Base-by-base conservation (phyloP, 1,140 invertebrate species). In the Nasonia giraulti region DNA sequence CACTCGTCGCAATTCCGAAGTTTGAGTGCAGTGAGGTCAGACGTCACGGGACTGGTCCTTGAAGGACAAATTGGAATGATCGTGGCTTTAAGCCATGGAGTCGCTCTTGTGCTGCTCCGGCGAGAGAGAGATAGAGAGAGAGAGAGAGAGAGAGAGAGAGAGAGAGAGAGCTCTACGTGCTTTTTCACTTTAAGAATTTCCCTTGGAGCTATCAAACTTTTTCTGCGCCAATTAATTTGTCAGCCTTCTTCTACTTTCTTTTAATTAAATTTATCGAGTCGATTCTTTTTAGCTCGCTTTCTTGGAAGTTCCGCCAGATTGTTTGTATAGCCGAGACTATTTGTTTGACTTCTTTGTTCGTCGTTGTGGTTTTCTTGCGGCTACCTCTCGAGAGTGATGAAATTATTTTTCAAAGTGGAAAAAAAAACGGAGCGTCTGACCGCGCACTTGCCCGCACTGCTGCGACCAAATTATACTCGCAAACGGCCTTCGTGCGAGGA, bases 241-340 rank as follows among this genome's bases (percentile, higher is more conserved):
- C 78, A 76, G 78, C n/a, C 73, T 44, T 47, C 68, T 62, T 33
- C 47, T 80, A 68, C 78, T 82, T 73, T 82, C 73, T 82, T 85
- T 81, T 85, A 85, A 85, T 85, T 85, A 82, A 85, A 82, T 82
- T 85, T 85, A 85, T 85, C 40, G 37, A 77, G 47, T 76, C 83
- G 27, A 80, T 81, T 80, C 71, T 81, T 81, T 81, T 81, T 73
- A 77, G 10, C 76, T 69, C 10, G n/a, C 75, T 66, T 80, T 50
- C 31, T 78, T 40, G 40, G 23, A 40, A 27, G 68, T 11, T 8
- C 50, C 6, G 47, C 50, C 6, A 31, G 27, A 80, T 84, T 80
- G 73, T 80, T 84, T 80, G 27, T 73, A 14, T 31, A 37, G 47
- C 14, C 55, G 7, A 73, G 55, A 62, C 17, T 73, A 78, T 73